These are phyloP conservation scores for Oligia latruncula DNA, from an alignment of 2,888 invertebrate species.

Conservation along the genomic window DNA sequence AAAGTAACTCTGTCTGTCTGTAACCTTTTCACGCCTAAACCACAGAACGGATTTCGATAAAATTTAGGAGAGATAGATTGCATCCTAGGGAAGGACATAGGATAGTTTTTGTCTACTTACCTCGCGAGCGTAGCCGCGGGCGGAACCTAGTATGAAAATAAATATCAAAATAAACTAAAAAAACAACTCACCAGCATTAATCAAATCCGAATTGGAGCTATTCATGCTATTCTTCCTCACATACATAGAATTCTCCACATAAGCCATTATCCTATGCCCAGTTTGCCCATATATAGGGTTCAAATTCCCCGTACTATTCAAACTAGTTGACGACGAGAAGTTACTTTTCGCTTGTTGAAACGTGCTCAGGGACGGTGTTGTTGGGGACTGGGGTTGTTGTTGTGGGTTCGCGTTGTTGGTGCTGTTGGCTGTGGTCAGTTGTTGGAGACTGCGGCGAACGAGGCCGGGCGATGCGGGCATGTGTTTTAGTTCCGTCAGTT, in stretches of 20 bases:
- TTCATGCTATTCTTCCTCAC: conserved; percentile 86
- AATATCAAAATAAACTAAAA: background rate
- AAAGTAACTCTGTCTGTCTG: too few relatives aligned
- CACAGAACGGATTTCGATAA: too few relatives aligned
- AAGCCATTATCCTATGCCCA: conserved; percentile 84
- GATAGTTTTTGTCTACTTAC: too few relatives aligned
- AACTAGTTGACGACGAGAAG: conserved; percentile 80
- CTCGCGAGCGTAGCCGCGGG: too few relatives aligned
- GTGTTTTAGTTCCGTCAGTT: conserved; percentile 95
- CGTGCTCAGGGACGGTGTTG: conserved; percentile 75
- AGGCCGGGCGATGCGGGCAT: conserved; percentile 96
- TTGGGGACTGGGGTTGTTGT: conserved; percentile 68
- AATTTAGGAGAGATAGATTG: too few relatives aligned
- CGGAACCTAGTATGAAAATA: too few relatives aligned
- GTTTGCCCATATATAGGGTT: conserved; percentile 89
- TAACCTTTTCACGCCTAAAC: too few relatives aligned
- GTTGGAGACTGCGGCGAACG: conserved; percentile 89
- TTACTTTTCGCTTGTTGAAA: conserved; percentile 86
- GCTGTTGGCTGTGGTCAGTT: conserved; percentile 74
- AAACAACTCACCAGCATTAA: conserved; percentile 74
- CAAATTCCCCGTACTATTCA: conserved; percentile 83
- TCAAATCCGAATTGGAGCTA: conserved; percentile 81
- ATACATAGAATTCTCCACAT: conserved; percentile 83
- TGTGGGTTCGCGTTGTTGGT: conserved; percentile 57
- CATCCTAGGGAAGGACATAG: too few relatives aligned